Percentiles rank a stretch among this genome's conserved stretches.
phyloP scores from a whole-genome alignment of 2,888 invertebrate genomes.

The Bruchidius siliquastri region DNA sequence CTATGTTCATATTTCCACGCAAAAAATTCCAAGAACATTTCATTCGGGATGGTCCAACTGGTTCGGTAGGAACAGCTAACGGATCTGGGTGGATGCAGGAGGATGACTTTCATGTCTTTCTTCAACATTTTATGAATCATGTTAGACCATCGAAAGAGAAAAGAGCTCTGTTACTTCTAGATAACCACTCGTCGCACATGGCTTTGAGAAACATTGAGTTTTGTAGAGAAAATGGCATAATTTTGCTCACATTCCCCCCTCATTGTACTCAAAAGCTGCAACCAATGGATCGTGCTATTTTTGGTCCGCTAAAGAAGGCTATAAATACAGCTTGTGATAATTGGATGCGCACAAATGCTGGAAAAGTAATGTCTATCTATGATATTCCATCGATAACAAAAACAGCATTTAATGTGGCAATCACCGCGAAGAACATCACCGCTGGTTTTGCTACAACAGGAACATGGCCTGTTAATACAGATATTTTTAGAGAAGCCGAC shows the following conservation, averaged over 20 bases:
- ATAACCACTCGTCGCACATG: conserved; percentile 1
- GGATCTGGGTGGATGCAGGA: background rate
- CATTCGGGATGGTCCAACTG: background rate
- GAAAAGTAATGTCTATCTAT: too few species aligned
- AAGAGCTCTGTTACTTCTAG: conserved; percentile 1
- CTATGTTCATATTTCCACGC: too few species aligned
- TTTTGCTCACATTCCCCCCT: too few species aligned
- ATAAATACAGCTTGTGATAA: too few species aligned
- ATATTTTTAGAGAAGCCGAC: too few species aligned
- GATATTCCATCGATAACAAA: too few species aligned
- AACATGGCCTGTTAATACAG: conserved; percentile 7
- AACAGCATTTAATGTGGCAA: too few species aligned
- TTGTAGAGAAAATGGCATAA: background rate
- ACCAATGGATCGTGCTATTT: conserved; percentile 2
- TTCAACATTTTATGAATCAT: too few species aligned
- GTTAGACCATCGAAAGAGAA: conserved; percentile 5
- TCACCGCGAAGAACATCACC: conserved; percentile 1
- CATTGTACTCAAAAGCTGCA: conserved; percentile 4
- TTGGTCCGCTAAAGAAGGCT: conserved; percentile 3
- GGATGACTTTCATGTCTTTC: conserved; percentile 1
- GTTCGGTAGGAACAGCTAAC: background rate
- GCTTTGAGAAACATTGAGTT: too few species aligned
- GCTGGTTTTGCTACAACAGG: conserved; percentile 5
- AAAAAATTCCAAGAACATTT: background rate
- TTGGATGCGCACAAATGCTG: too few species aligned